Evolutionary conservation across 2,888 invertebrate genomes (phyloP).

Genomic region (Hirtodrosophila duncani): DNA sequence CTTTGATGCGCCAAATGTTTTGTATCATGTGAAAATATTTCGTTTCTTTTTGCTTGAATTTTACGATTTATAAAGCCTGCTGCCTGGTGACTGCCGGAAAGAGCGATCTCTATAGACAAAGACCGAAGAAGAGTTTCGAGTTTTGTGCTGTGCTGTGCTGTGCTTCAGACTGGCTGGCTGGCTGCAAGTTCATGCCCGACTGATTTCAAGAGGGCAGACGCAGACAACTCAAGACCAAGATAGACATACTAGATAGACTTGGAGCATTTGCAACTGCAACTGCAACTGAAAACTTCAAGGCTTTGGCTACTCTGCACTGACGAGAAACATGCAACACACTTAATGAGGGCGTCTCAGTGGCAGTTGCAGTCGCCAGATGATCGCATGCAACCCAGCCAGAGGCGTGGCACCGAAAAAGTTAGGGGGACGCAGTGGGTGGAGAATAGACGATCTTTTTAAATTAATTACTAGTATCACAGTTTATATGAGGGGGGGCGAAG

Average conservation of each 20-base stretch:
- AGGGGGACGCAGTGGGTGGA: constrained; percentile 8
- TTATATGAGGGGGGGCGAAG: constrained; percentile 4
- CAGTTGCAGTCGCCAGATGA: constrained; percentile 53
- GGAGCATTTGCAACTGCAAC: constrained; percentile 12
- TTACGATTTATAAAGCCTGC: constrained; percentile 45
- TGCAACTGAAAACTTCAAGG: constrained; percentile 29
- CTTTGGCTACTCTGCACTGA: neutral
- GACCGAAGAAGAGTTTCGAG: constrained; percentile 1
- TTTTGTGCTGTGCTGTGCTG: constrained; percentile 4
- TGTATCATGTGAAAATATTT: constrained; percentile 52
- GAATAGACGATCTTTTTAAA: constrained; percentile 35
- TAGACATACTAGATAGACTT: constrained; percentile 13
- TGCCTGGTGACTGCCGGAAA: constrained; percentile 37
- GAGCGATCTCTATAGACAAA: constrained; percentile 24
- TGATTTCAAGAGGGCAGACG: constrained; percentile 52
- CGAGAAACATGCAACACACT: constrained; percentile 72
- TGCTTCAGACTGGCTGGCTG: constrained; percentile 29
- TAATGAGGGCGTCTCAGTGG: constrained; percentile 65
- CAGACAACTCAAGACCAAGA: constrained; percentile 17
- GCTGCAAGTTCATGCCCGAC: constrained; percentile 66
- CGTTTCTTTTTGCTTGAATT: constrained; percentile 24
- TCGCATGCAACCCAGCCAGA: constrained; percentile 57
- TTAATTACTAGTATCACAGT: constrained; percentile 43
- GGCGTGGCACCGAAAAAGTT: constrained; percentile 16
- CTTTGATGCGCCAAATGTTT: constrained; percentile 42